Base-by-base conservation (phyloP, 2,888 invertebrate species). In the Dastarcus helophoroides region DNA sequence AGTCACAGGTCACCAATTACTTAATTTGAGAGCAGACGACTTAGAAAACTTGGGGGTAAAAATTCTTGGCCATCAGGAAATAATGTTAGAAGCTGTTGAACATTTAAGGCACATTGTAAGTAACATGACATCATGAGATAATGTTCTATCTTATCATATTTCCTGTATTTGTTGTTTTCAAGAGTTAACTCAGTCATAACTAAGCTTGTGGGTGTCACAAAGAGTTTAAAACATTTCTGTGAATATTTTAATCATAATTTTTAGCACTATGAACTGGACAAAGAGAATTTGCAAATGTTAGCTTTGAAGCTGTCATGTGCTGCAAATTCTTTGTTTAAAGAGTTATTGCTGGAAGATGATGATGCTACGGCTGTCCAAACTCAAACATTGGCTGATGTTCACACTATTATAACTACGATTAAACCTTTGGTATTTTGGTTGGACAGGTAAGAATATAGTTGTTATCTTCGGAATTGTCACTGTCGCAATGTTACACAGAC, bases 361-460 rank as follows among this genome's bases (percentile, higher is more conserved):
- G 51, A 53, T 31, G 50, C 51, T 40, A 42, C 48, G 7, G 71
- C 76, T 36, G 75, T 89, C 25, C 77, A 80, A 41, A 86, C 85
- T 7, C 78, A 77, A 62, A 79, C 80, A 31, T 65, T 93, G 50
- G 80, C 85, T 16, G 85, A 86, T 57, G 88, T 93, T 30, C 84
- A 89, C 25, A 76, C 81, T 45, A 76, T 88, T 30, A 78, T 91
- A 49, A 76, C 74, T 26, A 79, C 81, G 24, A 79, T 91, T 22
- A 93, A 91, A 60, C 81, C 83, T 35, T 67, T 95, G 31, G 83
- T 88, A 12, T 79, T 81, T 52, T 95, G 94, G 90, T 68, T 95
- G 10, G 90, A 93, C 60, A 74, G 85, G 77, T 78, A 58, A 45
- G 23, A 25, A 12, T 6, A 3, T 12, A 22, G 22, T 22, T 22